These are phyloP conservation scores for Crotophaga sulcirostris DNA, from an alignment of 2,113 vertebrate genomes.

Conservation along the genomic window DNA sequence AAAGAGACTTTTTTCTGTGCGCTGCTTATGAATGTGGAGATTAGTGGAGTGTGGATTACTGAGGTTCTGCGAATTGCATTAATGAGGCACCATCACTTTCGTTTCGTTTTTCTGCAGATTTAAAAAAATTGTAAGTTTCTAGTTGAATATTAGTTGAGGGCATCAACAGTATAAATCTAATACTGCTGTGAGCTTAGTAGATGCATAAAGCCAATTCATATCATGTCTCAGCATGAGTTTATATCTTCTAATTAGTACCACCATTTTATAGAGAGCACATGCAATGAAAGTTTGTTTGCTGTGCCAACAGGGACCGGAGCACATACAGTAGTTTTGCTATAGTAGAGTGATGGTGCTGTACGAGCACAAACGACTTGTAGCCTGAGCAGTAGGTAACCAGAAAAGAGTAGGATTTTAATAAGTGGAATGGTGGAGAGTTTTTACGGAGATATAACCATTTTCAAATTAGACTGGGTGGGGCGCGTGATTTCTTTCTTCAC, in stretches of 20 bases:
- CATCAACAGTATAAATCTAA: conserved; percentile 75
- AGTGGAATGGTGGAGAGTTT: conserved; percentile 60
- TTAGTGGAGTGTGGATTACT: not conserved
- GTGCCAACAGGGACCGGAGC: conserved; percentile 73
- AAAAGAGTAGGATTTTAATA: conserved; percentile 71
- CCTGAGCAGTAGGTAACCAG: conserved; percentile 73
- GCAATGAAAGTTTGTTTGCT: conserved; percentile 78
- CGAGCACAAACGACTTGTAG: conserved; percentile 50
- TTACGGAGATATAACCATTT: conserved; percentile 61
- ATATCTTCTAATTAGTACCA: conserved; percentile 82
- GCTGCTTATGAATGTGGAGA: not conserved
- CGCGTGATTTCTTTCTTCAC: conserved; percentile 53
- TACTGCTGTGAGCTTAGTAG: conserved; percentile 81
- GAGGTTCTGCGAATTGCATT: not conserved
- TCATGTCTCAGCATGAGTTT: conserved; percentile 80
- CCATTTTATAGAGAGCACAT: conserved; percentile 77
- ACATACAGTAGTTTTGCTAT: conserved; percentile 40
- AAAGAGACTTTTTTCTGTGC: no score
- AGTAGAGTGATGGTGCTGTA: conserved; percentile 44
- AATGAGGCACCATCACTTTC: conserved; percentile 46
- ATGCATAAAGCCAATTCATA: conserved; percentile 80
- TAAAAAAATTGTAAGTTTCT: conserved; percentile 58
- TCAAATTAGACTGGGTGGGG: conserved; percentile 63
- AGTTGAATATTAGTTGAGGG: conserved; percentile 74
- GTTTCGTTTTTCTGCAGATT: conserved; percentile 51